Percentiles rank a stretch among this genome's conserved stretches.
These are phyloP conservation scores for Xerus rutilus DNA, from an alignment of 2,797 vertebrate genomes.

Conservation along the genomic window DNA sequence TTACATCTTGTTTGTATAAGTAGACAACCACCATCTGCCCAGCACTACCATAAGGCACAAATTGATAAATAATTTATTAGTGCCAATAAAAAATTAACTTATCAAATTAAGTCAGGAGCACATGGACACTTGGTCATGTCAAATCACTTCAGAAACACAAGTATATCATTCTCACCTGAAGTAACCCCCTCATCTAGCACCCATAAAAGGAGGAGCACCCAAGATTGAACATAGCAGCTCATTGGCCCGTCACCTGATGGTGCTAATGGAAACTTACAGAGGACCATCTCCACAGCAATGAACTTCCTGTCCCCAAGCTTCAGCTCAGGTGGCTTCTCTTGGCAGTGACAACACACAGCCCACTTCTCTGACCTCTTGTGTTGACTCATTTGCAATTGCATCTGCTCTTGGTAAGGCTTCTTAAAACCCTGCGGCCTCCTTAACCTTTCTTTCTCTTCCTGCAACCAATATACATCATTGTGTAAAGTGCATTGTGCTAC, in stretches of 20 bases:
- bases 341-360: background rate
- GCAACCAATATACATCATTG: too few species aligned
- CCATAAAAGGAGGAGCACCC: background rate
- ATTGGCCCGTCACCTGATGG: background rate
- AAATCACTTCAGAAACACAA: background rate
- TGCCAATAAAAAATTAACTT: background rate
- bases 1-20: background rate
- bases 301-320: too few species aligned
- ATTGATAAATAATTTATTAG: background rate
- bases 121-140: background rate
- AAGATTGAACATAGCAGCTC: background rate
- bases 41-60: background rate
- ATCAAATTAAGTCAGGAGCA: background rate
- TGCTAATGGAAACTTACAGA: background rate
- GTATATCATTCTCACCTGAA: background rate
- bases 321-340: too few species aligned
- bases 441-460: background rate
- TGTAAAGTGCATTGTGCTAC: too few species aligned
- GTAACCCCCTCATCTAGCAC: background rate
- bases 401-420: background rate
- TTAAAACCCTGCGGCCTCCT: background rate
- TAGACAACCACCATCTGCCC: background rate
- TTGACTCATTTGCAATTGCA: background rate
- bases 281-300: too few species aligned
- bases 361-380: background rate